Conservation (phyloP, 2,888 invertebrate species). For the Atherix ibis region DNA sequence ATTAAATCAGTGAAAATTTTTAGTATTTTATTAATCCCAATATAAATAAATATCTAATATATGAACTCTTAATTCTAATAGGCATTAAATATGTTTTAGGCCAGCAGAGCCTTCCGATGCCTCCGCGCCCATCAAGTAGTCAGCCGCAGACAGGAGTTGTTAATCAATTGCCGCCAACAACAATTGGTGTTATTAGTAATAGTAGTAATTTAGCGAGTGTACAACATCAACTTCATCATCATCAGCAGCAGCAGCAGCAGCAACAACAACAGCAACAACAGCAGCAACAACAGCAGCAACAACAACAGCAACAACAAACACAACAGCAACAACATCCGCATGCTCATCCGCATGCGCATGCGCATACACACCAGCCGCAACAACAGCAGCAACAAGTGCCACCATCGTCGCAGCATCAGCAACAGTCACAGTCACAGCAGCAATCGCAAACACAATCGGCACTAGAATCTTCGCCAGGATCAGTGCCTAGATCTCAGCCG, state of each 20-base stretch:
- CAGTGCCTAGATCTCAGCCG: constrained; percentile 8
- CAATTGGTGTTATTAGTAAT: constrained; percentile 11
- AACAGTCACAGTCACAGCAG: constrained; percentile 7
- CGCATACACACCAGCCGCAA: constrained; percentile 12
- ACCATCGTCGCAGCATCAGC: constrained; percentile 26
- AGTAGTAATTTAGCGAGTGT: constrained; percentile 23
- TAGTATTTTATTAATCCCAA: no score
- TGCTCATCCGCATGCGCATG: constrained; percentile 9
- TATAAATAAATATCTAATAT: no score
- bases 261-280: constrained; percentile 22
- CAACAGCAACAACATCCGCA: constrained; percentile 8
- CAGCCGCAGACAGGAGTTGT: constrained; percentile 46
- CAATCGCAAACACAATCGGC: constrained; percentile 2
- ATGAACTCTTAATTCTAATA: no score
- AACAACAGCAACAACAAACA: constrained; percentile 30
- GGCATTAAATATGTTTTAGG: no score
- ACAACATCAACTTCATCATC: constrained; percentile 14
- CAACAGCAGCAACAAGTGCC: constrained; percentile 20
- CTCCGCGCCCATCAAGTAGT: constrained; percentile 82
- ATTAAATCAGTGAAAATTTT: no score
- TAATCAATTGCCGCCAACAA: constrained; percentile 20
- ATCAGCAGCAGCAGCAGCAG: constrained; percentile 14
- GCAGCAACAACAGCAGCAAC: constrained; percentile 26
- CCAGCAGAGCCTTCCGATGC: constrained; percentile 90
- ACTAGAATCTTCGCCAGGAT: constrained; percentile 7